Percentiles rank a stretch among this genome's conserved stretches.
Evolutionary conservation across 2,797 vertebrate species (phyloP).

Genomic region (Nannoperca obscura): DNA sequence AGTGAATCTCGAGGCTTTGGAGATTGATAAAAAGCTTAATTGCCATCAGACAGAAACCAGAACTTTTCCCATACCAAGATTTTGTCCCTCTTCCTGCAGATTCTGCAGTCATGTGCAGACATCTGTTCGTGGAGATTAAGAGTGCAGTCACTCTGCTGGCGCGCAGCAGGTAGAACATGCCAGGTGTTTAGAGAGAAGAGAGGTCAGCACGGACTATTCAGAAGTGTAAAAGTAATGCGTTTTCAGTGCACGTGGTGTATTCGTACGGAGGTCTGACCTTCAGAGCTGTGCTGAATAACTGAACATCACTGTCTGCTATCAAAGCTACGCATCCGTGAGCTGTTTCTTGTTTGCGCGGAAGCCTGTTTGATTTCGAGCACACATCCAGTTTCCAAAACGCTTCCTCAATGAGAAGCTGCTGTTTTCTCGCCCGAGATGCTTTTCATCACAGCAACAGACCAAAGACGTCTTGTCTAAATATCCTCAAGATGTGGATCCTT

Average conservation of each 20-base stretch:
- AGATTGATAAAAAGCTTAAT: too few relatives aligned
- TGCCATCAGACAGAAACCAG: too few relatives aligned
- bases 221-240: slow-evolving; percentile 37
- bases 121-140: too few relatives aligned
- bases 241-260: slow-evolving; percentile 34
- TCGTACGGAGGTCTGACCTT: slow-evolving; percentile 49
- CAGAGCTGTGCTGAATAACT: slow-evolving; percentile 27
- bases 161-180: slow-evolving; percentile 14
- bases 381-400: slow-evolving; percentile 31
- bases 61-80: too few relatives aligned
- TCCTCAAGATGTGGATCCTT: slow-evolving; percentile 67
- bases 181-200: slow-evolving; percentile 45
- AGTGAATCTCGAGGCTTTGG: too few relatives aligned
- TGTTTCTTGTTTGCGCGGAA: slow-evolving; percentile 50
- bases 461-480: slow-evolving; percentile 60
- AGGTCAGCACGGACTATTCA: slow-evolving; percentile 38
- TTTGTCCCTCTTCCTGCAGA: too few relatives aligned
- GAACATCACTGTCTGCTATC: slow-evolving; percentile 26
- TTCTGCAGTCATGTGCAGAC: too few relatives aligned
- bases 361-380: slow-evolving; percentile 31
- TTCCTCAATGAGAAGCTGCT: slow-evolving; percentile 30
- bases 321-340: slow-evolving; percentile 9
- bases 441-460: slow-evolving; percentile 52
- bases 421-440: slow-evolving; percentile 36
- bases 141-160: slow-evolving; percentile 24